These are phyloP conservation scores for Nemurella pictetii DNA, from an alignment of 2,888 invertebrate species.

Conservation along the genomic window DNA sequence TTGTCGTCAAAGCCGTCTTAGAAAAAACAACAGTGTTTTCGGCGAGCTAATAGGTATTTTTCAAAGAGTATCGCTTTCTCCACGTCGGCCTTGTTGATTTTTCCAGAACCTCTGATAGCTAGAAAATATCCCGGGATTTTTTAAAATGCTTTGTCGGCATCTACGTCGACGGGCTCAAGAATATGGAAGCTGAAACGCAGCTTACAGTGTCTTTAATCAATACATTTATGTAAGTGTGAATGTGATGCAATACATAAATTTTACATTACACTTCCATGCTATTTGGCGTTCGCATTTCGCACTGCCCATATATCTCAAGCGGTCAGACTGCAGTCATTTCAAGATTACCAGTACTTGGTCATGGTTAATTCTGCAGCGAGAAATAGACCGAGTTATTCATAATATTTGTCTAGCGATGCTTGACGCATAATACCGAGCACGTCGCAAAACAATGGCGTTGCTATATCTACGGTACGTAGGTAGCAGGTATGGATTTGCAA, in stretches of 20 bases:
- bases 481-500: not conserved
- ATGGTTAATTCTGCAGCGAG: not conserved
- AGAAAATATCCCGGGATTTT: too few relatives aligned
- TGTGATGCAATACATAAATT: too few relatives aligned
- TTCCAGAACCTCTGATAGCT: not conserved
- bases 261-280: not conserved
- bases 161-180: too few relatives aligned
- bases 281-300: not conserved
- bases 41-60: not conserved
- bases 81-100: not conserved
- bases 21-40: not conserved
- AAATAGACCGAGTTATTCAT: not conserved
- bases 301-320: not conserved
- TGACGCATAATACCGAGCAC: not conserved
- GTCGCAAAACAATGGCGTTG: not conserved
- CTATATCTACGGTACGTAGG: not conserved
- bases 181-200: too few relatives aligned
- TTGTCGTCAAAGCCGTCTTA: not conserved
- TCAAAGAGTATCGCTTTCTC: not conserved
- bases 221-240: too few relatives aligned
- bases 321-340: not conserved
- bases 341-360: not conserved
- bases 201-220: too few relatives aligned
- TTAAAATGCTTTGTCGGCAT: too few relatives aligned
- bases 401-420: not conserved